Conservation (phyloP, 2,113 vertebrate genomes). For the Nibea coibor region DNA sequence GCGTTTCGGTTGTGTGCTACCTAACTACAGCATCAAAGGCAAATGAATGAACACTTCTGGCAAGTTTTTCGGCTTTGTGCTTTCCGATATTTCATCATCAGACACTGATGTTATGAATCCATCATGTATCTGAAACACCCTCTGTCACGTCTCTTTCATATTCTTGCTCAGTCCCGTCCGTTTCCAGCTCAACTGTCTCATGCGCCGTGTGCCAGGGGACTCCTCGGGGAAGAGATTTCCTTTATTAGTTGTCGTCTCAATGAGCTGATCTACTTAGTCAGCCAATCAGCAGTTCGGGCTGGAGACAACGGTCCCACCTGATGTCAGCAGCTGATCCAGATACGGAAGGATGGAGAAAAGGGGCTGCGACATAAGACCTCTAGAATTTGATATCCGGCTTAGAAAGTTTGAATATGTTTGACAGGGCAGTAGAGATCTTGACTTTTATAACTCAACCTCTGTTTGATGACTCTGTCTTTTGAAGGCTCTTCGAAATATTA, state of each 20-base stretch:
- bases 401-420: not conserved
- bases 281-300: conserved; percentile 72
- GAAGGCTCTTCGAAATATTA: not conserved
- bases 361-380: not conserved
- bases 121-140: conserved; percentile 48
- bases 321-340: conserved; percentile 68
- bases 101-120: conserved; percentile 12
- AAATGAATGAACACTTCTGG: not conserved
- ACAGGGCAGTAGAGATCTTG: not conserved
- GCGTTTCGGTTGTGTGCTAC: not conserved
- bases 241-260: conserved; percentile 78
- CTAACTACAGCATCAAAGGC: conserved; percentile 16
- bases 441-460: not conserved
- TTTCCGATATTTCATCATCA: conserved; percentile 30
- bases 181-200: conserved; percentile 64
- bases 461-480: not conserved
- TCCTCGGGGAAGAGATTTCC: conserved; percentile 61
- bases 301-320: conserved; percentile 69
- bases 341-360: conserved; percentile 47
- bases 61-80: conserved; percentile 15
- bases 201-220: conserved; percentile 52
- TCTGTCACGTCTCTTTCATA: conserved; percentile 20
- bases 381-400: not conserved
- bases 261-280: conserved; percentile 79
- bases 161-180: conserved; percentile 40